Evolutionary conservation across 2,113 vertebrate genomes (phyloP).

Genomic region (Dermatemys mawii): DNA sequence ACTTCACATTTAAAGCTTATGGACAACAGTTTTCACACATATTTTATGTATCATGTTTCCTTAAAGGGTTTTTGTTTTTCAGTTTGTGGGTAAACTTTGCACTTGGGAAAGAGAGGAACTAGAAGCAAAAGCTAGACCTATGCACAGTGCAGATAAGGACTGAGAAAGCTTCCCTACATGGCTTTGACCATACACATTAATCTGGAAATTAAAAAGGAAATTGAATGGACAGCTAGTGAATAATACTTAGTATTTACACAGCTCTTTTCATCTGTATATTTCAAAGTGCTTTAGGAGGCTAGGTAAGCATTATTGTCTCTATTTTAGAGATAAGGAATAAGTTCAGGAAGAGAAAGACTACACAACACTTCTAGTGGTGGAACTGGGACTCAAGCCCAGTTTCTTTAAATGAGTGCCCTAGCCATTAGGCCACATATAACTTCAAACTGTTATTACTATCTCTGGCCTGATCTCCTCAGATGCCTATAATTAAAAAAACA

Average conservation of each 20-base stretch:
- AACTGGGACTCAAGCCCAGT: not conserved
- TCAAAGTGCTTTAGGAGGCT: fast-evolving
- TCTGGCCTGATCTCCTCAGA: not conserved
- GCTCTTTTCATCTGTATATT: not conserved
- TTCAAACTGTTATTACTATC: not conserved
- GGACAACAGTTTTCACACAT: not conserved
- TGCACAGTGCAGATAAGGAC: not conserved
- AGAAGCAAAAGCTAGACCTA: fast-evolving
- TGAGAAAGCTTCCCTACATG: not conserved
- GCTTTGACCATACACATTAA: not conserved
- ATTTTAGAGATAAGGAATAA: not conserved
- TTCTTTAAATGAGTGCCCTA: not conserved
- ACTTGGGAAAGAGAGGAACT: not conserved
- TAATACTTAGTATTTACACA: not conserved
- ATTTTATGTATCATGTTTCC: not conserved
- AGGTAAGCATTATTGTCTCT: not conserved
- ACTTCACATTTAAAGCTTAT: not conserved
- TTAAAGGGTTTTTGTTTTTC: not conserved
- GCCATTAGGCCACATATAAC: not conserved
- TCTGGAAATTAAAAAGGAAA: not conserved
- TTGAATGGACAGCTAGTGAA: not conserved
- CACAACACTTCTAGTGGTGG: not conserved
- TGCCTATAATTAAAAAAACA: not conserved
- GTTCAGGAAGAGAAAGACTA: fast-evolving
- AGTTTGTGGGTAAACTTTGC: not conserved